Base-by-base conservation (phyloP, 2,113 vertebrate species). In the Pseudorasbora parva region DNA sequence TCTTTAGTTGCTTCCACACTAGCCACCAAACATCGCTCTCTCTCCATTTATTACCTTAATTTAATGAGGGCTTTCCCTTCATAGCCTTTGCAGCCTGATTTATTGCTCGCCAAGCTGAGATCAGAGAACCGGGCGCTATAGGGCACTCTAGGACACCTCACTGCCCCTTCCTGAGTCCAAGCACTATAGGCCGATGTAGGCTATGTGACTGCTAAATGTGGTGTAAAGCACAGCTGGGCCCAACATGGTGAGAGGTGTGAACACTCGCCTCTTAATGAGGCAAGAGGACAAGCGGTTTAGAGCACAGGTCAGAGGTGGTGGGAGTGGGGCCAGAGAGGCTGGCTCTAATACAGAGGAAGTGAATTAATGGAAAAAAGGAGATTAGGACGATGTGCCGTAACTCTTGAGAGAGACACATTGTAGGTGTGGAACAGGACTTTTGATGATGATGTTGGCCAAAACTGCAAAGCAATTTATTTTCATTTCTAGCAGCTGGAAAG, bases 171-270 rank as follows among this genome's bases (percentile, higher is more conserved):
- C 89, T 91, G 89, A 92, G 90, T 91, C 87, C 86, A 21, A 33
- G 69, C 88, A 82, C 85, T 21, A 37, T 37, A 75, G 88, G 62
- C 75, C 47, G 41, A 45, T 23, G 15, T 25, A 3, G 49, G 43
- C 45, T 19, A 43, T 8, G 33, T 14, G 17, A 72, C 37, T 43
- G n/a, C 59, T 81, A 51, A 64, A 68, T 1, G 27, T 37, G 71
- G 30, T 88, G 85, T 17, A 64, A 86, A 84, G 86, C 87, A 87
- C 91, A 93, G 93, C 93, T 93, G 91, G 89, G 86, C 78, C 83
- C 92, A 93, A 91, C 91, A 92, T 93, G 93, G 90, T 66, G 9
- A 89, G 90, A 94, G 91, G 93, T 94, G 93, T 93, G 92, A 94
- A 92, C 85, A 87, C 87, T 85, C 51, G n/a, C 15, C 73, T 66